Evolutionary conservation across 2,113 vertebrate species (phyloP).

Genomic region (Puntigrus tetrazona): DNA sequence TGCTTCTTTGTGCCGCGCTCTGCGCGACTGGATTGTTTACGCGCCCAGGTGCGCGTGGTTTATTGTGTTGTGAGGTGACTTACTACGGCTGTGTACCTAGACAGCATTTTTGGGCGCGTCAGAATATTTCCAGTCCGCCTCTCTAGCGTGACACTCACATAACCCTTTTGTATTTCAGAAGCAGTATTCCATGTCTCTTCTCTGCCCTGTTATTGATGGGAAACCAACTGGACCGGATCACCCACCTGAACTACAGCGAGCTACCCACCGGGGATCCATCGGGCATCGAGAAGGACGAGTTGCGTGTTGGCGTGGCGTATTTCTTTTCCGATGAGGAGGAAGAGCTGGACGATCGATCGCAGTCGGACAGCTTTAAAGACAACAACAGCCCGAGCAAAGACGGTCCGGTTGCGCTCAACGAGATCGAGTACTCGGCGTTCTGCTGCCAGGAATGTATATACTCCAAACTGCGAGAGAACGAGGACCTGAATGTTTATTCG

Average conservation of each 20-base stretch:
- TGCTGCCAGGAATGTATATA: slow-evolving; percentile 99
- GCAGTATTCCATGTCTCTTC: slow-evolving; percentile 85
- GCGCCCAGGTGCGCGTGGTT: slow-evolving; percentile 35
- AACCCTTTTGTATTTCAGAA: slow-evolving; percentile 65
- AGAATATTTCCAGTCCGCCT: background rate
- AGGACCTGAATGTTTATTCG: slow-evolving; percentile 90
- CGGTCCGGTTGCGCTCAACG: slow-evolving; percentile 84
- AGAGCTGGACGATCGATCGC: slow-evolving; percentile 95
- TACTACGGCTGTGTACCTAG: slow-evolving; percentile 5
- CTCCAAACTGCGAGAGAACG: slow-evolving; percentile 93
- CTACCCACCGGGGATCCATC: slow-evolving; percentile 98
- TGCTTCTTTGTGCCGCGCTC: slow-evolving; percentile 25
- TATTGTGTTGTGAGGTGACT: slow-evolving; percentile 20
- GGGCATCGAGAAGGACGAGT: slow-evolving; percentile 98
- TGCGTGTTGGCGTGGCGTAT: slow-evolving; percentile 98
- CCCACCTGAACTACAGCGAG: slow-evolving; percentile 99
- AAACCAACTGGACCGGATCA: slow-evolving; percentile 99
- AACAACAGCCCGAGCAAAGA: slow-evolving; percentile 80
- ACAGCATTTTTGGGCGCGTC: background rate
- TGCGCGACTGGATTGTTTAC: slow-evolving; percentile 46
- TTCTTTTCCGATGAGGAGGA: slow-evolving; percentile 99
- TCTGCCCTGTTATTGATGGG: slow-evolving; percentile 98
- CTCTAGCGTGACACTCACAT: background rate
- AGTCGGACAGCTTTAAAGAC: slow-evolving; percentile 87
- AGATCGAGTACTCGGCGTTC: slow-evolving; percentile 96